Base-by-base conservation (phyloP, 2,888 invertebrate species). In the Catotricha subobsoleta region DNA sequence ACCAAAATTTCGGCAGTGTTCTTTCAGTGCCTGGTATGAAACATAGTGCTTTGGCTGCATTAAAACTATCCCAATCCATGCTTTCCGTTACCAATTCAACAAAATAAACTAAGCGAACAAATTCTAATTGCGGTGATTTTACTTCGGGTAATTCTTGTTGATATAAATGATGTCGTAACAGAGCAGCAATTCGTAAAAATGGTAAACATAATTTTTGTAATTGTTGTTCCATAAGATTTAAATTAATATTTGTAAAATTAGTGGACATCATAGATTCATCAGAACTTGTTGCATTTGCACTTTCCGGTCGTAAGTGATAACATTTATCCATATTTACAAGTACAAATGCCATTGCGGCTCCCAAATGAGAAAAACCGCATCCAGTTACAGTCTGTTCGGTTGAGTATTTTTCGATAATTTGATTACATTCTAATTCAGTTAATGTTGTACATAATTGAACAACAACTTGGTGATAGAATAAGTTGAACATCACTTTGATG, bases 381-480 rank as follows among this genome's bases (percentile, higher is more conserved):
- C 42, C 45, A 9, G 40, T 28, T 4, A 46, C 28, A 19, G 39
- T 41, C n/a, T 44, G 28, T 19, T 39, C 33, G 15, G 46, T 43
- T 36, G 40, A 35, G 46, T 56, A 62, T 44, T 55, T 55, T 20
- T 51, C 47, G 47, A 62, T 57, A 25, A 71, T 63, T 44, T 67
- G 66, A 20, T 67, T 66, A 42, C 81, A 71, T 50, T 78, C 78
- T 31, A 66, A 66, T 35, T 74, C 72, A 30, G 72, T 71, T 54
- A 80, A 66, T 47, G 68, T 69, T 47, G 79, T 78, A 42, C 78
- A 74, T 46, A 88, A 67, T 62, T 84, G 83, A 41, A 80, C 73
- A 47, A 90, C 73, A 37, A 87, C 78, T 70, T 92, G 91, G 60
- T 91, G 80, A 66, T 86, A 90, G 45, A 81, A 68, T 47, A 92